These are phyloP conservation scores for Brachyptera risi DNA, from an alignment of 2,888 invertebrate species.

Conservation along the genomic window DNA sequence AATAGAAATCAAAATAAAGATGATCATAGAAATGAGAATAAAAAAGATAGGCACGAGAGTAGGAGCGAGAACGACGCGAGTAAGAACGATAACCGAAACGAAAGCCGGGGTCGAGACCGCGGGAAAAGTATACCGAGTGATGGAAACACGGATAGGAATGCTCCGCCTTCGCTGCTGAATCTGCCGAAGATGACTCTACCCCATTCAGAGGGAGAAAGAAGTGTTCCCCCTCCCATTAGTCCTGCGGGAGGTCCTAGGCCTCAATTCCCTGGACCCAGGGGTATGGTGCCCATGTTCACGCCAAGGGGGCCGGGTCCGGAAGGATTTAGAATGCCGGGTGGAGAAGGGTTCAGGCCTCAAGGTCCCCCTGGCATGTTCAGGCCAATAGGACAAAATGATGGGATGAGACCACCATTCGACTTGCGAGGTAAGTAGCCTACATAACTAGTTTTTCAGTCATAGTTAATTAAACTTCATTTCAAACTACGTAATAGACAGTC, in stretches of 20 bases:
- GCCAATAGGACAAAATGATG: slow-evolving; percentile 12
- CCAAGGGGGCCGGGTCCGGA: slow-evolving; percentile 29
- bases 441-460: too few relatives aligned
- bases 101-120: slow-evolving; percentile 33
- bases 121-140: slow-evolving; percentile 16
- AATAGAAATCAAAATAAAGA: not conserved
- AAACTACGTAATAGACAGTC: too few relatives aligned
- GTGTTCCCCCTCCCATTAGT: not conserved
- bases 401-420: slow-evolving; percentile 6
- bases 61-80: slow-evolving; percentile 31
- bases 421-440: not conserved
- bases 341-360: slow-evolving; percentile 28
- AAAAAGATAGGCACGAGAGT: too few relatives aligned
- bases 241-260: not conserved
- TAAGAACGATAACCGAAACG: slow-evolving; percentile 14
- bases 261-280: not conserved
- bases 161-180: slow-evolving; percentile 41
- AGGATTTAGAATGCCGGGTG: slow-evolving; percentile 23
- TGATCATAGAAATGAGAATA: not conserved
- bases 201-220: not conserved
- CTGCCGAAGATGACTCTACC: slow-evolving; percentile 31
- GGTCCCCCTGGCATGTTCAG: slow-evolving; percentile 25
- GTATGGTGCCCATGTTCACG: slow-evolving; percentile 21
- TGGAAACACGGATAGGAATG: slow-evolving; percentile 37
- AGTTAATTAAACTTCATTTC: too few relatives aligned